phyloP scores from a whole-genome alignment of 1,140 invertebrate genomes.

The Cydia strobilella region DNA sequence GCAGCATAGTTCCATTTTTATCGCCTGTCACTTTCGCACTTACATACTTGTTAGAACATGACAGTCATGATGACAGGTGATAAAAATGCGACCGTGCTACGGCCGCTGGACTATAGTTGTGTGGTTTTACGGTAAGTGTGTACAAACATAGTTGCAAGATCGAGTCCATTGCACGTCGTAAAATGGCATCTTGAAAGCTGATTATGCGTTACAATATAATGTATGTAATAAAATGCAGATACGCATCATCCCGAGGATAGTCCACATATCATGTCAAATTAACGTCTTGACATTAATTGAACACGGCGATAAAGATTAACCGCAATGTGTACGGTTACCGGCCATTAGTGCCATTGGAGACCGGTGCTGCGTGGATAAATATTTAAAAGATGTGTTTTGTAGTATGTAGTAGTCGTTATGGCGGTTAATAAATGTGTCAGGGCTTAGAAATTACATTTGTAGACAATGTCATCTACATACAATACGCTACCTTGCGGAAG shows the following conservation, averaged over 20 bases:
- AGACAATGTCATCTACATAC: neutral
- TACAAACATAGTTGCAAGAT: neutral
- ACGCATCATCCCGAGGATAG: neutral
- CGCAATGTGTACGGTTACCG: conserved; percentile 23
- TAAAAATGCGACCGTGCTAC: no score
- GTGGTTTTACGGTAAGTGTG: no score
- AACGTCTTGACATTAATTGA: conserved; percentile 23
- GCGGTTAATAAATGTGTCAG: neutral
- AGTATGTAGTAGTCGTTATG: neutral
- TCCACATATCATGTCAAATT: conserved; percentile 23
- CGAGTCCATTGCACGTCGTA: neutral
- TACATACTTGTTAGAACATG: no score
- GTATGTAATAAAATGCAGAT: neutral
- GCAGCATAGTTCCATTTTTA: no score
- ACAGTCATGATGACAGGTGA: no score
- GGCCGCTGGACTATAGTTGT: no score
- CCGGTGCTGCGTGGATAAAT: conserved; percentile 3
- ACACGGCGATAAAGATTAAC: conserved; percentile 6
- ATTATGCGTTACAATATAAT: conserved; percentile 4
- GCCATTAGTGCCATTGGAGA: conserved; percentile 15
- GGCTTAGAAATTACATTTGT: conserved; percentile 6
- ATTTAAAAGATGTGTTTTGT: neutral
- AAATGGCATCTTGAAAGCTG: neutral
- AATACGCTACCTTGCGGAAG: neutral
- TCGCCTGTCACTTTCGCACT: no score